Evolutionary conservation across 2,113 vertebrate genomes (phyloP).

Genomic region (Notothenia rossii): DNA sequence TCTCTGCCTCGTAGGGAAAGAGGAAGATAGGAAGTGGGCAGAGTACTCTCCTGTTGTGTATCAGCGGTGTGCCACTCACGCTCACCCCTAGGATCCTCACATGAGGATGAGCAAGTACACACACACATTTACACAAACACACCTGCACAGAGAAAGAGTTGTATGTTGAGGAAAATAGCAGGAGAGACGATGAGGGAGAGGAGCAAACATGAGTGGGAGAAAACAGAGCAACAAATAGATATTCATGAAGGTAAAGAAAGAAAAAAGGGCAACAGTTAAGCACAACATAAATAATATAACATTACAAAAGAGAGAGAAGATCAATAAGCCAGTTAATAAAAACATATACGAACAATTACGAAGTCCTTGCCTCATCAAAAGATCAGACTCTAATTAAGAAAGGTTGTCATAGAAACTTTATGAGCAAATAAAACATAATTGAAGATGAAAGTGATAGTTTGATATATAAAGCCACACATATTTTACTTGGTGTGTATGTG

Average conservation of each 20-base stretch:
- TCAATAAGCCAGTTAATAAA: background rate
- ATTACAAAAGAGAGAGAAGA: background rate
- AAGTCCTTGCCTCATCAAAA: constrained; percentile 17
- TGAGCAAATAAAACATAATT: constrained; percentile 40
- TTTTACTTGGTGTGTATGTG: constrained; percentile 2
- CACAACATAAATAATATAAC: background rate
- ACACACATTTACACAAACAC: constrained; percentile 10
- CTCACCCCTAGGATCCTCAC: constrained; percentile 41
- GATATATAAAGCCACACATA: constrained; percentile 1
- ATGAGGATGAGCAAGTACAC: constrained; percentile 47
- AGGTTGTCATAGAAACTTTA: constrained; percentile 57
- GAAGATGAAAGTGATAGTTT: constrained; percentile 42
- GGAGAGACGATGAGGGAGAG: background rate
- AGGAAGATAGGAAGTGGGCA: constrained; percentile 67
- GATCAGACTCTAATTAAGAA: constrained; percentile 34
- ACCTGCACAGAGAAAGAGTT: constrained; percentile 28
- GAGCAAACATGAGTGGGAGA: constrained; percentile 1
- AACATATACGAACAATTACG: background rate
- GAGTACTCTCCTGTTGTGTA: constrained; percentile 63
- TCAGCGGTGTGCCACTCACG: constrained; percentile 57
- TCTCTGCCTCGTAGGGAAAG: constrained; percentile 47
- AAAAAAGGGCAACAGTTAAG: background rate
- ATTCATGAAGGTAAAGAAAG: background rate
- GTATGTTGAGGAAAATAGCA: constrained; percentile 3
- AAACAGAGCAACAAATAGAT: background rate